Percentiles rank a stretch among this genome's conserved stretches.
Conservation (phyloP, 2,888 invertebrate species). For the Chesias legatella region DNA sequence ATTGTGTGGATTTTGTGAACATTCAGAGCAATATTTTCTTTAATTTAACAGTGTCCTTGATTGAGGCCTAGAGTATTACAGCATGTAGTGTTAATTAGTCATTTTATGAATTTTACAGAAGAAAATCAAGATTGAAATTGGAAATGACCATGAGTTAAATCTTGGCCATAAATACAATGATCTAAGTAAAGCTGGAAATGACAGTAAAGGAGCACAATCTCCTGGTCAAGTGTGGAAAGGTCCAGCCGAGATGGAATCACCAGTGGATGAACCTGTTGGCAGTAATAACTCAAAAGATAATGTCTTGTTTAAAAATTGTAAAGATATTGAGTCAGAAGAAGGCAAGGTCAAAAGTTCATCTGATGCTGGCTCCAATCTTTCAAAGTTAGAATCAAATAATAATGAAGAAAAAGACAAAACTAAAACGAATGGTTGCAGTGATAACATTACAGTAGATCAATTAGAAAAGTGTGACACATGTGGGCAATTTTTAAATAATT, state of each 20-base stretch:
- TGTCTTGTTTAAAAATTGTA: background rate
- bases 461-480: slow-evolving; percentile 68
- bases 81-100: background rate
- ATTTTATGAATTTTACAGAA: slow-evolving; percentile 39
- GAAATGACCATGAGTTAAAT: slow-evolving; percentile 6
- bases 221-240: background rate
- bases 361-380: background rate
- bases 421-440: slow-evolving; percentile 1
- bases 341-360: background rate
- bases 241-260: background rate
- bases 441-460: slow-evolving; percentile 33
- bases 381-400: slow-evolving; percentile 6
- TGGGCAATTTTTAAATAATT: slow-evolving; percentile 70
- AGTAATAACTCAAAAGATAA: slow-evolving; percentile 4
- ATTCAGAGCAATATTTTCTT: too few species aligned
- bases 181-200: slow-evolving; percentile 1
- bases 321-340: slow-evolving; percentile 8
- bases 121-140: slow-evolving; percentile 35
- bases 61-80: too few species aligned
- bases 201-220: background rate
- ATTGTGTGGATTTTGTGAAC: too few species aligned
- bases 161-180: background rate
- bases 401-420: slow-evolving; percentile 1
- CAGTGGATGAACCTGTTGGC: background rate
- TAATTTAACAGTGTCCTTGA: too few species aligned